Evolutionary conservation across 2,797 vertebrate genomes (phyloP), one percentile per base, ranked within the genome.

Genomic region (Orestias chungarensis): DNA sequence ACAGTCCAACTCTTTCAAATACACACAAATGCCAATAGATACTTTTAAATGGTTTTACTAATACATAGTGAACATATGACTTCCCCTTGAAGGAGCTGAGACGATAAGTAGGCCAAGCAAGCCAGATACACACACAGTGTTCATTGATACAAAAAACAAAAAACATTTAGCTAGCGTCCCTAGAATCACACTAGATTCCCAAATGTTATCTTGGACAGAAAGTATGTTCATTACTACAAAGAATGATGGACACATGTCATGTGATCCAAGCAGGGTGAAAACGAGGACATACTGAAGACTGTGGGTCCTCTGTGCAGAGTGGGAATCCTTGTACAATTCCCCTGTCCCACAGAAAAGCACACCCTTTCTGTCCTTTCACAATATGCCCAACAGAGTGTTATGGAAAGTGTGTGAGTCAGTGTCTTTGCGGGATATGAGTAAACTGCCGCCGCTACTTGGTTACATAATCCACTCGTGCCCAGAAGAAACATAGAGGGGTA

Each of bases 101-200:
- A 52, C 44, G 20, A 68, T 49, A 66, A 71, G 54, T 35, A 35
- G 68, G 55, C 18, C 71, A 50, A 33, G 57, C 27, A 68, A 46
- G 71, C 27, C 11, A 57, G 18, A 42, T 46, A 47, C 27, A 54
- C 47, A 80, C 54, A 68, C 35, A 79, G 8, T 66, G 79, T 70
- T 52, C 68, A 69, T 33, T 43, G 47, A 67, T 78, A 72, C 78
- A 73, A 89, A 84, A 84, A 88, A 72, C 78, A 73, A 89, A 84
- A 84, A 88, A 86, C 82, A 83, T 78, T 64, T 49, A 33, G 75
- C 85, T 88, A 85, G 87, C 83, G 64, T 78, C 82, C n/a, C 43
- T 61, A 88, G 85, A 91, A 89, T 89, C 71, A 2, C 68, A 76
- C 71, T 79, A 62, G 46, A 74, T 64, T 78, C 82, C 64, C 57